phyloP scores from a whole-genome alignment of 2,888 invertebrate species.

The Meghimatium bilineatum region DNA sequence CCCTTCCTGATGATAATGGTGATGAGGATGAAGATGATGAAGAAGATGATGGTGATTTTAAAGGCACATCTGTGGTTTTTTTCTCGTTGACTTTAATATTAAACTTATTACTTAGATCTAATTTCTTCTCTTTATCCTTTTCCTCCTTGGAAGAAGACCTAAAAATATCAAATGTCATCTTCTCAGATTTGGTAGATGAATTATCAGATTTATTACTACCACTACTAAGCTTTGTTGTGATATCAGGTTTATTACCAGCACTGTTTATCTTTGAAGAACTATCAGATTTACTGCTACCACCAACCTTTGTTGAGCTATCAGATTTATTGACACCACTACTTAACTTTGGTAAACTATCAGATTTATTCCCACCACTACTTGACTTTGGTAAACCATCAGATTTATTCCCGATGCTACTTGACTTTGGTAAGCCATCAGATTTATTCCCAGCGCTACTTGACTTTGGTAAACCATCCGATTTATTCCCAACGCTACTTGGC shows the following conservation, averaged over 20 bases:
- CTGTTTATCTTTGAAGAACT: conserved; percentile 24
- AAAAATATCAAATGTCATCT: conserved; percentile 11
- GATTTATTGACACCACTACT: conserved; percentile 20
- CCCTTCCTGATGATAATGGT: conserved; percentile 7
- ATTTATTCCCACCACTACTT: conserved; percentile 20
- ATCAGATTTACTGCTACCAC: conserved; percentile 32
- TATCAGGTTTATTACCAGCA: conserved; percentile 34
- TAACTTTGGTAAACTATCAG: conserved; percentile 28
- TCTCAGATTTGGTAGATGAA: conserved; percentile 33
- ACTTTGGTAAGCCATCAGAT: conserved; percentile 30
- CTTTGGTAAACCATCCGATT: conserved; percentile 34
- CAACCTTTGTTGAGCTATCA: conserved; percentile 22
- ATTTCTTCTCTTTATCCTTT: conserved; percentile 30
- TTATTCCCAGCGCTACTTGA: conserved; percentile 14
- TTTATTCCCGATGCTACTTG: conserved; percentile 22
- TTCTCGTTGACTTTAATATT: conserved; percentile 37
- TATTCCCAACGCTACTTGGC: conserved; percentile 10
- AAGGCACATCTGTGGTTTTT: not conserved
- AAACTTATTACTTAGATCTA: conserved; percentile 20
- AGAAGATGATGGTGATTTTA: conserved; percentile 22
- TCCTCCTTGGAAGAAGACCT: conserved; percentile 33
- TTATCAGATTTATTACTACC: conserved; percentile 31
- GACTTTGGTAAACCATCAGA: conserved; percentile 32
- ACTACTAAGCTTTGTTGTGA: conserved; percentile 8
- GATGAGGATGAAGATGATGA: conserved; percentile 24